Evolutionary conservation across 2,888 invertebrate species (phyloP).

Genomic region (Trissolcus japonicus): DNA sequence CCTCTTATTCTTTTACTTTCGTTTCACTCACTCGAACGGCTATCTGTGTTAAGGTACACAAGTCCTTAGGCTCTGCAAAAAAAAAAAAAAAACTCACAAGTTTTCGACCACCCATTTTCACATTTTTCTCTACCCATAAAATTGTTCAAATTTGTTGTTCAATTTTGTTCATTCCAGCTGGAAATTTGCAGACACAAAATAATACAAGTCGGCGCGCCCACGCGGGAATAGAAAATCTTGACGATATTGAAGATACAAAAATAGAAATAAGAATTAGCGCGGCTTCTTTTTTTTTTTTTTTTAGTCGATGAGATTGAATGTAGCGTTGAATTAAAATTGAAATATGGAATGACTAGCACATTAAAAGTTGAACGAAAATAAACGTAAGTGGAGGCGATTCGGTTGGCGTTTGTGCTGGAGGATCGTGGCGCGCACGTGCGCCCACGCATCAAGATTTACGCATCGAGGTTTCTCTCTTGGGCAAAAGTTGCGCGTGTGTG

Average conservation of each 20-base stretch:
- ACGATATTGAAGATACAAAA: too few relatives aligned
- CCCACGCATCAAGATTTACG: conserved; percentile 35
- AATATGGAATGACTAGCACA: conserved; percentile 23
- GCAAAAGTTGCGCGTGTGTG: conserved; percentile 22
- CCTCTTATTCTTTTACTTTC: conserved; percentile 2
- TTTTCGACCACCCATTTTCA: background rate
- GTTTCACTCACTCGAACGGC: background rate
- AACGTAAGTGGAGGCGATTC: conserved; percentile 33
- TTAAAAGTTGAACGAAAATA: conserved; percentile 20
- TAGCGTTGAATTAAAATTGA: conserved; percentile 24
- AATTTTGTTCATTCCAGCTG: background rate
- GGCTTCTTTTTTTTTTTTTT: conserved; percentile 7
- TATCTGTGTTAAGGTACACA: background rate
- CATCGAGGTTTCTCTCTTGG: conserved; percentile 6
- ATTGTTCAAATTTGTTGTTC: background rate
- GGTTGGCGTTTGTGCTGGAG: conserved; percentile 15
- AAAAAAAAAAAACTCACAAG: too few relatives aligned
- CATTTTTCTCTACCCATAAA: background rate
- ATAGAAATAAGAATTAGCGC: too few relatives aligned
- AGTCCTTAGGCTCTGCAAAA: background rate
- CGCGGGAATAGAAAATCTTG: too few relatives aligned
- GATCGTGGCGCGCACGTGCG: conserved; percentile 31
- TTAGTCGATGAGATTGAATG: conserved; percentile 1
- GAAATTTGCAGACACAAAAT: too few relatives aligned
- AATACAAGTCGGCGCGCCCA: too few relatives aligned